Evolutionary conservation across 1,140 invertebrate species (phyloP), one percentile per base, ranked within the genome.

Genomic region (Aporrectodea caliginosa): DNA sequence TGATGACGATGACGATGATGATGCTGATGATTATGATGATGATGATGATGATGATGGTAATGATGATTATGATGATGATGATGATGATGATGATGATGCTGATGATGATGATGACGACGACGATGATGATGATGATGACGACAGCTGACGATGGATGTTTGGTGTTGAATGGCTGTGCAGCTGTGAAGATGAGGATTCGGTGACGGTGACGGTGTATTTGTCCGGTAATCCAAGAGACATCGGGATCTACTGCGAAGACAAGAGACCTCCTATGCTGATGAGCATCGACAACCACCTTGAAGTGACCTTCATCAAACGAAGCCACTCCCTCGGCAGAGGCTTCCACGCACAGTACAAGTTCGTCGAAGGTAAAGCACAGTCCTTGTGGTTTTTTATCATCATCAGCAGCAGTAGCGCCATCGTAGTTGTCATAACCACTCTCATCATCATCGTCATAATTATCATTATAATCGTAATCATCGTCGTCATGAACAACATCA

Each of bases 341-440:
- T 97, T 97, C 88, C 92, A 93, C 85, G 94, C 94, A 70, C 92
- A 92, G 30, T 97, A 94, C 88, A 91, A 91, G 81, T 97, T 96
- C 88, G 92, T 93, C 29, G 93, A 94, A 91, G 94, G 95, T 96
- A 90, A 92, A n/a, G n/a, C n/a, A n/a, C n/a, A n/a, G n/a, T n/a
- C n/a, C n/a, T n/a, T n/a, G n/a, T n/a, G n/a, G n/a, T n/a, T n/a
- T n/a, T n/a, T n/a, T n/a, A n/a, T n/a, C n/a, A n/a, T n/a, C n/a
- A n/a, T n/a, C n/a, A n/a, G n/a, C n/a, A n/a, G n/a, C n/a, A n/a
- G n/a, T n/a, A n/a, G n/a, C n/a, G n/a, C 43, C 43, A 22, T 58
- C 6, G 43, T 22, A 58, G 22, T 22, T 6, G 22, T 58, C 22
- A 58, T 22, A 22, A 58, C 43, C 22, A 58, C 43, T 12, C 22